Conservation (phyloP, 1,140 invertebrate genomes). For the Drosophila auraria region DNA sequence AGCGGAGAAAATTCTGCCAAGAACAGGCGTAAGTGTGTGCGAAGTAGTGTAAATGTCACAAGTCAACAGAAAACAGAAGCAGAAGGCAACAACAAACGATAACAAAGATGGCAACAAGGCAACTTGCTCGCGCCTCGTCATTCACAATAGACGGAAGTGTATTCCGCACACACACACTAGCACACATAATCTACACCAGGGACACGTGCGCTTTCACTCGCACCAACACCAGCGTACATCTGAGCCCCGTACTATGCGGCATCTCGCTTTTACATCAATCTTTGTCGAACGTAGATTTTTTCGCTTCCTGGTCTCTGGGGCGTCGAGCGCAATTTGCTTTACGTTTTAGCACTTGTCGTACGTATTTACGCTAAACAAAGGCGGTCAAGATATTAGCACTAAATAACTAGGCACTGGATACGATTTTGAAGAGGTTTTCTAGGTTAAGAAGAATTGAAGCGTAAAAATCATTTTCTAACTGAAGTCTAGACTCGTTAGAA, state of each 20-base stretch:
- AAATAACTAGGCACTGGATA: slow-evolving; percentile 9
- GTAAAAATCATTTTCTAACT: neutral
- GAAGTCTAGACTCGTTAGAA: too few species aligned
- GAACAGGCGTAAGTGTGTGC: slow-evolving; percentile 30
- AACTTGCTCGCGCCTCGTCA: slow-evolving; percentile 48
- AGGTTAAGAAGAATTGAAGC: neutral
- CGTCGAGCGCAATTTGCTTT: slow-evolving; percentile 43
- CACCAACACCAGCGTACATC: slow-evolving; percentile 19
- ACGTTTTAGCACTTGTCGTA: slow-evolving; percentile 54
- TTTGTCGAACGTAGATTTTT: slow-evolving; percentile 71
- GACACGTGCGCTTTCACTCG: slow-evolving; percentile 78
- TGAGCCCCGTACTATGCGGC: slow-evolving; percentile 54
- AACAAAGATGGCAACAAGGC: slow-evolving; percentile 61
- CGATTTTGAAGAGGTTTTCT: too few species aligned
- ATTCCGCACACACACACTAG: slow-evolving; percentile 51
- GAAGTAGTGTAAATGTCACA: slow-evolving; percentile 66
- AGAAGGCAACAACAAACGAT: slow-evolving; percentile 57
- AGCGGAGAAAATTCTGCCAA: slow-evolving; percentile 43
- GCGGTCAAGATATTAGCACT: slow-evolving; percentile 33
- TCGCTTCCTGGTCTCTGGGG: slow-evolving; percentile 68
- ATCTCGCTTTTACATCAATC: slow-evolving; percentile 79
- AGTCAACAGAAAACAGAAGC: slow-evolving; percentile 59
- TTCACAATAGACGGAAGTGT: slow-evolving; percentile 82
- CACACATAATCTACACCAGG: slow-evolving; percentile 34
- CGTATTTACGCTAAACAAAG: slow-evolving; percentile 35